Evolutionary conservation across 2,888 invertebrate species (phyloP).

Genomic region (Eumacrocentrus americanus): DNA sequence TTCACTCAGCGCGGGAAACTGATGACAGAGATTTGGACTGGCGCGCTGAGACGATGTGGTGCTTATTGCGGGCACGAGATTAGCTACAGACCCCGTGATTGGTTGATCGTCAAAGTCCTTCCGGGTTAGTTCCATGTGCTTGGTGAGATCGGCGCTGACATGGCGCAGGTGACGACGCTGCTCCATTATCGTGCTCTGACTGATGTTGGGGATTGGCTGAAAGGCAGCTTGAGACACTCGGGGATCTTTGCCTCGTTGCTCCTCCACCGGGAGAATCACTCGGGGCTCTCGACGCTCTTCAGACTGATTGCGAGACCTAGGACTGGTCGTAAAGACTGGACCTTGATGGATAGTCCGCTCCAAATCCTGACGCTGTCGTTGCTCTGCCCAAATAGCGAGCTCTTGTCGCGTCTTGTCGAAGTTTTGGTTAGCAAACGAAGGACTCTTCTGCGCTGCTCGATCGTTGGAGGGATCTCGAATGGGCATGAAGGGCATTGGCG

Average conservation of each 20-base stretch:
- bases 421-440: slow-evolving; percentile 52
- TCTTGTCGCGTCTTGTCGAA: slow-evolving; percentile 59
- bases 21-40: slow-evolving; percentile 56
- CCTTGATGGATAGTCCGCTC: slow-evolving; percentile 49
- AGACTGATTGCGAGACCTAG: slow-evolving; percentile 54
- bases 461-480: slow-evolving; percentile 53
- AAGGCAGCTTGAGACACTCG: slow-evolving; percentile 54
- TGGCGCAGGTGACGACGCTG: slow-evolving; percentile 58
- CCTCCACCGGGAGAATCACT: slow-evolving; percentile 22
- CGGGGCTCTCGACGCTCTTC: slow-evolving; percentile 52
- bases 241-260: slow-evolving; percentile 49
- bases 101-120: slow-evolving; percentile 59
- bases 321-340: slow-evolving; percentile 51
- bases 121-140: slow-evolving; percentile 56
- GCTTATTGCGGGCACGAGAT: slow-evolving; percentile 48
- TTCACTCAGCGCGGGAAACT: slow-evolving; percentile 54
- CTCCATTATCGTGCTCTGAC: slow-evolving; percentile 57
- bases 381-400: slow-evolving; percentile 58
- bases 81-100: slow-evolving; percentile 54
- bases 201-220: slow-evolving; percentile 57
- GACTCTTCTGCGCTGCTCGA: slow-evolving; percentile 53
- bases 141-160: slow-evolving; percentile 58
- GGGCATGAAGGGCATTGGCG: slow-evolving; percentile 57
- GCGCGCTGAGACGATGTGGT: slow-evolving; percentile 50
- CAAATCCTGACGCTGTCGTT: slow-evolving; percentile 56